A percentile compares a stretch with the other conserved stretches of the same genome.
Evolutionary conservation across 2,888 invertebrate species (phyloP).

Genomic region (Cryptocephalus primarius): DNA sequence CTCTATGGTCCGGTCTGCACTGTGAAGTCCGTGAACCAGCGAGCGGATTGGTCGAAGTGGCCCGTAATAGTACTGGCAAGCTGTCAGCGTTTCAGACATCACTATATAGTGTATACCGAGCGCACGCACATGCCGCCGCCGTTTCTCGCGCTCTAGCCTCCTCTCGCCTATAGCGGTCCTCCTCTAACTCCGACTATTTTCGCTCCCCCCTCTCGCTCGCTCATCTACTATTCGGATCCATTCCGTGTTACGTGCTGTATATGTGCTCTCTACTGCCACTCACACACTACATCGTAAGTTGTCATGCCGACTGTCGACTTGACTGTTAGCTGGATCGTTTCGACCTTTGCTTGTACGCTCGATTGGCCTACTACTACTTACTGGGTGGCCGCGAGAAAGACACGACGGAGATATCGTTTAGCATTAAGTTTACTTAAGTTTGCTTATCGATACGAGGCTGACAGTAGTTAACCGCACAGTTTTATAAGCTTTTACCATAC

Average conservation of each 20-base stretch:
- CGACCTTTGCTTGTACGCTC: too few species aligned
- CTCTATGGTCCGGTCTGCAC: conserved; percentile 29
- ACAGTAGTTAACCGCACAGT: too few species aligned
- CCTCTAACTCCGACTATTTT: conserved; percentile 9
- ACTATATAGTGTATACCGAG: conserved; percentile 28
- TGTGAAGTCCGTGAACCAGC: conserved; percentile 30
- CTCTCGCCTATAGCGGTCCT: conserved; percentile 16
- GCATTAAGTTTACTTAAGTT: too few species aligned
- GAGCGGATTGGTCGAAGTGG: conserved; percentile 35
- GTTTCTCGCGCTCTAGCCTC: too few species aligned
- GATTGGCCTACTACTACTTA: too few species aligned
- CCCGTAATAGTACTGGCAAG: conserved; percentile 39
- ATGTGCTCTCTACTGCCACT: neutral
- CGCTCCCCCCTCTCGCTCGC: conserved; percentile 17
- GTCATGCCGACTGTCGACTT: conserved; percentile 18
- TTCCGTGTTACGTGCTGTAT: too few species aligned
- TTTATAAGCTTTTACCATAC: too few species aligned
- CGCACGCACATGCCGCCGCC: conserved; percentile 30
- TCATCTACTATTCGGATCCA: too few species aligned
- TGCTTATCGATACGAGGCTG: too few species aligned
- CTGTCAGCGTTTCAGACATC: conserved; percentile 43
- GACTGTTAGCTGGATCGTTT: too few species aligned
- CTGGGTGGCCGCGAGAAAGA: too few species aligned
- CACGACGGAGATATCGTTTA: too few species aligned
- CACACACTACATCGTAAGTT: conserved; percentile 15